phyloP scores from a whole-genome alignment of 2,888 invertebrate genomes.

The Mimas tiliae region DNA sequence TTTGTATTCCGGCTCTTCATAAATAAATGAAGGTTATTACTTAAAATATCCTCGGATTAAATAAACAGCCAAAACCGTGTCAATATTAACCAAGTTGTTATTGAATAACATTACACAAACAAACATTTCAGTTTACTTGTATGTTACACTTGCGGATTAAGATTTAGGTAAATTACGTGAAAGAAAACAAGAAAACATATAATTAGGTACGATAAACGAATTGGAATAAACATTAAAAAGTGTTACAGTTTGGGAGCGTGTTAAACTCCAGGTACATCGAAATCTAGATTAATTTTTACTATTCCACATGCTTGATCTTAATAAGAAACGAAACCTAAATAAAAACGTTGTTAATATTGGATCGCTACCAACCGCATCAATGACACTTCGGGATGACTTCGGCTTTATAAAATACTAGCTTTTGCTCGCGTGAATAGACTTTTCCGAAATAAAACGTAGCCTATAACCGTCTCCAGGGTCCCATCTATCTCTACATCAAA shows the following conservation, averaged over 20 bases:
- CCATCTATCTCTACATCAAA: too few species aligned
- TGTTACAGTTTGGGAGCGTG: neutral
- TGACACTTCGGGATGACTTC: neutral
- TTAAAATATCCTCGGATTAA: slow-evolving; percentile 9
- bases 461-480: too few species aligned
- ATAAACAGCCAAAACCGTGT: slow-evolving; percentile 16
- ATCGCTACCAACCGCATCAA: too few species aligned
- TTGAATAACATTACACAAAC: slow-evolving; percentile 4
- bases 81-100: slow-evolving; percentile 7
- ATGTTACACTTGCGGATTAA: neutral
- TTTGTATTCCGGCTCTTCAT: neutral
- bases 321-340: too few species aligned
- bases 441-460: too few species aligned
- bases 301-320: too few species aligned
- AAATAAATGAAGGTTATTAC: slow-evolving; percentile 18
- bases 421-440: too few species aligned
- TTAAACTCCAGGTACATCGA: neutral
- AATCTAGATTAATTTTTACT: too few species aligned
- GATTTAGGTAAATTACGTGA: neutral
- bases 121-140: neutral
- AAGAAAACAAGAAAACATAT: neutral
- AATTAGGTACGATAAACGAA: neutral
- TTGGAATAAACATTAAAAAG: neutral
- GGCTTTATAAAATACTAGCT: too few species aligned
- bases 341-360: too few species aligned